Conservation (phyloP, 2,888 invertebrate species). For the Endotricha flammealis region DNA sequence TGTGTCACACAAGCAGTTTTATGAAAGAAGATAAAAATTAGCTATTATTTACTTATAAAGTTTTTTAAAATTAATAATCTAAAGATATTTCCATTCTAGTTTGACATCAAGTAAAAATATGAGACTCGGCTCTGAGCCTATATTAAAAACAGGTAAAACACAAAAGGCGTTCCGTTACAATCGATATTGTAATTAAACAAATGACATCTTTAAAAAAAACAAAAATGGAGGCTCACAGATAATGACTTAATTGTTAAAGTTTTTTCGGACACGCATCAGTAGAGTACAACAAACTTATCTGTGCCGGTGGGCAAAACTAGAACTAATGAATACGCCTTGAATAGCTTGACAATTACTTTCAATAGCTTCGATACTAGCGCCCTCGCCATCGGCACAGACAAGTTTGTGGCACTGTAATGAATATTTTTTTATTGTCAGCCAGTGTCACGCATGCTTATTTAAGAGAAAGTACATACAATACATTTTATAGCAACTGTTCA, state of each 20-base stretch:
- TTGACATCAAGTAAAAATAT: too few species aligned
- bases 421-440: slow-evolving; percentile 9
- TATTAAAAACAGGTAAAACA: neutral
- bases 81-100: too few species aligned
- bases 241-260: slow-evolving; percentile 8
- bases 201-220: slow-evolving; percentile 13
- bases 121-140: neutral
- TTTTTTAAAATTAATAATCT: too few species aligned
- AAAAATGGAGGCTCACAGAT: slow-evolving; percentile 1
- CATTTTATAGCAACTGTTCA: slow-evolving; percentile 19
- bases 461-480: slow-evolving; percentile 23
- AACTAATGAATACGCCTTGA: too few species aligned
- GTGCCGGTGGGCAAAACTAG: too few species aligned
- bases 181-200: slow-evolving; percentile 16
- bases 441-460: slow-evolving; percentile 12
- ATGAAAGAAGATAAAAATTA: too few species aligned
- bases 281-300: slow-evolving; percentile 15
- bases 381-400: too few species aligned
- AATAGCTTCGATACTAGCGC: too few species aligned
- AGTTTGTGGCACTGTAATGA: too few species aligned
- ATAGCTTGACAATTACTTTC: too few species aligned
- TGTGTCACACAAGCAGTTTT: too few species aligned
- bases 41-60: too few species aligned
- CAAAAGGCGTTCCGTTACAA: slow-evolving; percentile 1
- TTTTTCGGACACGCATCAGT: slow-evolving; percentile 12